These are phyloP conservation scores for Nothura maculosa DNA, from an alignment of 2,797 vertebrate genomes.

Conservation along the genomic window DNA sequence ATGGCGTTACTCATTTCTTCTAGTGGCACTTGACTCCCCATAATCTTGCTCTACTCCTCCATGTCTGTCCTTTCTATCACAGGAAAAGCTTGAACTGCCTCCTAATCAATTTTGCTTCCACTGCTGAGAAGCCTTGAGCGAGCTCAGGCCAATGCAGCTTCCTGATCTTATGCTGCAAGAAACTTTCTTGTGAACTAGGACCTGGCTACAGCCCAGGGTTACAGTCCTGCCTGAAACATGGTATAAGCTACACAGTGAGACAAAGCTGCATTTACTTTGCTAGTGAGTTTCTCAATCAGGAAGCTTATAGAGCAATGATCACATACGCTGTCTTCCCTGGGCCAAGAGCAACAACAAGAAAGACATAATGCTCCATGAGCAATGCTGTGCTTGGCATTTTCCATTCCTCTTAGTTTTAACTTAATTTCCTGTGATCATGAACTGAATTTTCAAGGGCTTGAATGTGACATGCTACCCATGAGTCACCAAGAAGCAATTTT, in stretches of 20 bases:
- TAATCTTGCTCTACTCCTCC: neutral
- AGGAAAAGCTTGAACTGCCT: neutral
- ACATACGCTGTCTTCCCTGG: neutral
- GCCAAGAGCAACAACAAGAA: slow-evolving; percentile 13
- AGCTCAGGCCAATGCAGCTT: neutral
- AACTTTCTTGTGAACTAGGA: neutral
- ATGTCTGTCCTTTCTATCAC: neutral
- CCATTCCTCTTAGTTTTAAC: neutral
- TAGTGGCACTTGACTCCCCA: neutral
- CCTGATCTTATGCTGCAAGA: neutral
- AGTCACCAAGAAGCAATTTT: neutral
- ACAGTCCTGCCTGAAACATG: neutral
- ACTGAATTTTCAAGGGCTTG: neutral
- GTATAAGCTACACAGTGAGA: neutral
- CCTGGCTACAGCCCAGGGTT: neutral
- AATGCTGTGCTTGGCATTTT: slow-evolving; percentile 11
- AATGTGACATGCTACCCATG: neutral
- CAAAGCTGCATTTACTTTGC: neutral
- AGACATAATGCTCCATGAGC: neutral
- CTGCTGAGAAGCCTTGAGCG: neutral
- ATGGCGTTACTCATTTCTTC: neutral
- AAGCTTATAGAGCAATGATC: neutral
- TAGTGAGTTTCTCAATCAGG: slow-evolving; percentile 29
- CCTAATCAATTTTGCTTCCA: neutral
- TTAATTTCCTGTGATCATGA: neutral